Evolutionary conservation across 2,888 invertebrate species (phyloP).

Genomic region (Eristalis arbustorum): DNA sequence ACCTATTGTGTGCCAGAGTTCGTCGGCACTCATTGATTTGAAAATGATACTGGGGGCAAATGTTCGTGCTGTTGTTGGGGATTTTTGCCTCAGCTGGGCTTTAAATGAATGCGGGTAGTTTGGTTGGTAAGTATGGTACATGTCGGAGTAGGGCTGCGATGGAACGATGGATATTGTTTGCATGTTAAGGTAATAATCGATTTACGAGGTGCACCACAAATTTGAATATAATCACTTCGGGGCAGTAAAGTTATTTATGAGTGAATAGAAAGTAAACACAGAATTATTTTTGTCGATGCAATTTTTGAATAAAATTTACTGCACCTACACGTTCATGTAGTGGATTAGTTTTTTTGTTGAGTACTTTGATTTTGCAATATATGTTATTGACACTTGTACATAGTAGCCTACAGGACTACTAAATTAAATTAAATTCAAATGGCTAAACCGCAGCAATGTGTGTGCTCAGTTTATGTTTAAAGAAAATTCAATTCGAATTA

Average conservation of each 20-base stretch:
- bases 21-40: conserved; percentile 46
- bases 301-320: background rate
- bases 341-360: background rate
- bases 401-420: no score
- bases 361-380: no score
- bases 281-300: background rate
- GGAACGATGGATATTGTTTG: background rate
- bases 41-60: background rate
- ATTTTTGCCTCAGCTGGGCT: background rate
- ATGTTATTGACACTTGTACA: no score
- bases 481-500: no score
- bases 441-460: no score
- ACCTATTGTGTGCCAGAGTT: conserved; percentile 3
- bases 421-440: no score
- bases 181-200: background rate
- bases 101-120: background rate
- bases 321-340: no score
- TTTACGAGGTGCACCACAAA: background rate
- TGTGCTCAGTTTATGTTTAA: no score
- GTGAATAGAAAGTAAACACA: background rate
- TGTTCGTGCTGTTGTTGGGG: background rate
- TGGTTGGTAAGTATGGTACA: no score
- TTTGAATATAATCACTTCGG: background rate
- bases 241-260: background rate
- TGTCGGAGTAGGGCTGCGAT: background rate